Percentiles rank a stretch among this genome's conserved stretches.
phyloP scores from a whole-genome alignment of 1,140 invertebrate genomes.

The Panagrolaimus sp. region DNA sequence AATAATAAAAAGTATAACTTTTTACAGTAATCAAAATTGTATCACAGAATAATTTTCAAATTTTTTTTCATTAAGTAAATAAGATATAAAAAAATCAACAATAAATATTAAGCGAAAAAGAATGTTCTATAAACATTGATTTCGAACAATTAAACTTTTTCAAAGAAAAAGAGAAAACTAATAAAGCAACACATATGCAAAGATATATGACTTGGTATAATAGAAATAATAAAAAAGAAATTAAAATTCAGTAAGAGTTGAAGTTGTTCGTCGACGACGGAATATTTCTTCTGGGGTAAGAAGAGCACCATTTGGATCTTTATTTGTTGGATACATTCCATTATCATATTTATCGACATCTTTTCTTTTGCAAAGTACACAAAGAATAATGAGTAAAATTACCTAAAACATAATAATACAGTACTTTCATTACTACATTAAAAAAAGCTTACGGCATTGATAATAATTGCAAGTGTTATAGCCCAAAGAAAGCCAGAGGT shows the following conservation, averaged over 20 bases:
- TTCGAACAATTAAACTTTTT: no score
- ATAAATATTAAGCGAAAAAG: no score
- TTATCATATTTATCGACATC: conserved; percentile 1
- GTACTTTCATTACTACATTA: not conserved
- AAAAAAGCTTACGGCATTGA: conserved; percentile 4
- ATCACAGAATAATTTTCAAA: no score
- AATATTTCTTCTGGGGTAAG: conserved; percentile 7
- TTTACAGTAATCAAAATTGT: no score
- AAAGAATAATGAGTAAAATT: conserved; percentile 10
- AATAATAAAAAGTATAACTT: no score
- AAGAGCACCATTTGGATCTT: not conserved
- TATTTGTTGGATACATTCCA: not conserved
- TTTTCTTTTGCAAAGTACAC: not conserved
- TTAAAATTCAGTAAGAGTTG: not conserved
- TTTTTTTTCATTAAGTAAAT: not conserved
- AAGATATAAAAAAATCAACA: not conserved
- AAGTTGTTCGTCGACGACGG: not conserved
- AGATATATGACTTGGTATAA: not conserved
- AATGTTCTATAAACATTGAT: no score
- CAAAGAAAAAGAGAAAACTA: not conserved
- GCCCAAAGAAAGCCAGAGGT: conserved; percentile 2
- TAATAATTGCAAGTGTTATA: not conserved
- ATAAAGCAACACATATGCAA: not conserved
- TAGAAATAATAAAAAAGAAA: no score
- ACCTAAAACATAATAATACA: no score